Evolutionary conservation across 2,888 invertebrate species (phyloP).

Genomic region (Meteorus colon): DNA sequence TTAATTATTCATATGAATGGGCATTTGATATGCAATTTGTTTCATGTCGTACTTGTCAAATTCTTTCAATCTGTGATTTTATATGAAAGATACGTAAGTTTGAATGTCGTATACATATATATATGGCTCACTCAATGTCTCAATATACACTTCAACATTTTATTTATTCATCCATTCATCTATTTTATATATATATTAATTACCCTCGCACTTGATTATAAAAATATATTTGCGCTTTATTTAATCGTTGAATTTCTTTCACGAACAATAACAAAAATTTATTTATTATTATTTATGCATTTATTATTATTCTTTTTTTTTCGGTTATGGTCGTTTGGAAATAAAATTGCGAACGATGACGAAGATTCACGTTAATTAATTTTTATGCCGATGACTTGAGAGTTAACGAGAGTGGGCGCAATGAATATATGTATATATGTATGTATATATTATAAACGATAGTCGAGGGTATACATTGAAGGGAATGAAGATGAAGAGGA

Average conservation of each 20-base stretch:
- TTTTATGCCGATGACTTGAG: constrained; percentile 35
- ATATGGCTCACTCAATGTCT: neutral
- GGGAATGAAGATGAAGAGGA: constrained; percentile 15
- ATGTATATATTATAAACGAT: constrained; percentile 14
- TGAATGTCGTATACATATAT: neutral
- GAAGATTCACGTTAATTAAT: constrained; percentile 43
- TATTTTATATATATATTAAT: neutral
- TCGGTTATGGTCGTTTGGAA: constrained; percentile 10
- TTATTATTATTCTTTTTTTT: constrained; percentile 5
- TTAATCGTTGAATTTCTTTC: neutral
- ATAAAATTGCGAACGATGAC: constrained; percentile 37
- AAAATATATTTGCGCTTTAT: neutral
- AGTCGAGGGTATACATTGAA: constrained; percentile 17
- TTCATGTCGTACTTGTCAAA: neutral
- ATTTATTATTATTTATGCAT: constrained; percentile 16
- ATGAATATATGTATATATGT: constrained; percentile 14
- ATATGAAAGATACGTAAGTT: neutral
- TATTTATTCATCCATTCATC: neutral
- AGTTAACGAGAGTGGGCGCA: constrained; percentile 40
- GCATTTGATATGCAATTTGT: neutral
- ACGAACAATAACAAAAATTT: neutral
- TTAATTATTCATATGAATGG: neutral
- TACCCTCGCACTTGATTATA: neutral
- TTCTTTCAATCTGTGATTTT: neutral
- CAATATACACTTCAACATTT: neutral